Percentiles rank a stretch among this genome's conserved stretches.
These are phyloP conservation scores for Gnathochromis pfefferi DNA, from an alignment of 2,113 vertebrate species.

Conservation along the genomic window DNA sequence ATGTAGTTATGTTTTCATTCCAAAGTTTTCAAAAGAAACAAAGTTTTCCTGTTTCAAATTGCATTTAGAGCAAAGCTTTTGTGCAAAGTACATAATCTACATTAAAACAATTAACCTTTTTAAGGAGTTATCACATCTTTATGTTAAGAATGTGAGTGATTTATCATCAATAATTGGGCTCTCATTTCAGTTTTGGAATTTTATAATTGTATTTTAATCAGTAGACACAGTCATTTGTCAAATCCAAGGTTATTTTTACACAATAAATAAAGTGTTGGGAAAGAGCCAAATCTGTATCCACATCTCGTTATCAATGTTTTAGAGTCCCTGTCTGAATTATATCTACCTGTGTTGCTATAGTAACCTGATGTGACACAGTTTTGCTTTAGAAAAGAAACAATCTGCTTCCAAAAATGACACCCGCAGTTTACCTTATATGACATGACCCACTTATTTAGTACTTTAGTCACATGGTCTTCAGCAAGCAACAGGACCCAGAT, in stretches of 20 bases:
- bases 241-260: not conserved
- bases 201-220: not conserved
- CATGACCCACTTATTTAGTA: slow-evolving; percentile 16
- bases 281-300: not conserved
- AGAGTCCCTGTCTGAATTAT: not conserved
- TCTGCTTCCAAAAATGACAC: not conserved
- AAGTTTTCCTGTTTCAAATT: not conserved
- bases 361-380: slow-evolving; percentile 10
- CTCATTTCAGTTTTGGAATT: not conserved
- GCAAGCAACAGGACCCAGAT: not conserved
- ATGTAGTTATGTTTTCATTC: not conserved
- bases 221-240: not conserved
- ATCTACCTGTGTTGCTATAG: slow-evolving; percentile 20
- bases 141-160: not conserved
- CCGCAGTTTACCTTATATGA: not conserved
- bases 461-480: not conserved
- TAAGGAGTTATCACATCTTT: not conserved
- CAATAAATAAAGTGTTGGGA: not conserved
- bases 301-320: not conserved
- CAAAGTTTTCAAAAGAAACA: slow-evolving; percentile 11
- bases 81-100: not conserved
- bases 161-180: not conserved
- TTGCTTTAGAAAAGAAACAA: not conserved
- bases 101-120: not conserved
- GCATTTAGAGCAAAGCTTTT: not conserved